A percentile compares a stretch with the other conserved stretches of the same genome.
These are phyloP conservation scores for Nephrotoma flavescens DNA, from an alignment of 2,888 invertebrate species.

Conservation along the genomic window DNA sequence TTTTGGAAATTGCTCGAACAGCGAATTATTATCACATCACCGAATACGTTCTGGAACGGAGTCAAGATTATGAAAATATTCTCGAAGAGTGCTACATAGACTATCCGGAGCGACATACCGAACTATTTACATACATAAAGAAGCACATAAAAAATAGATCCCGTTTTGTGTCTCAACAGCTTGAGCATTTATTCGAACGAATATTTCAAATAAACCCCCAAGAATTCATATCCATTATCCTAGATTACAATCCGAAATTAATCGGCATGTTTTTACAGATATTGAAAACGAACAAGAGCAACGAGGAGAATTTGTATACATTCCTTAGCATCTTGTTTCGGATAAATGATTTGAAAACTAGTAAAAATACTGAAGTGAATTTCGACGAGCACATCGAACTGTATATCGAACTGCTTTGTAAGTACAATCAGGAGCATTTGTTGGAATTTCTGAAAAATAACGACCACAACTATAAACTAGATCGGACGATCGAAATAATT, in stretches of 20 bases:
- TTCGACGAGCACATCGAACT: constrained; percentile 37
- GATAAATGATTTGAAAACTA: constrained; percentile 7
- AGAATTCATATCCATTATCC: constrained; percentile 45
- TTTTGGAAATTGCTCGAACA: constrained; percentile 44
- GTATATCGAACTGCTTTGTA: constrained; percentile 48
- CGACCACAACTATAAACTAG: constrained; percentile 42
- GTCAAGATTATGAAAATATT: constrained; percentile 37
- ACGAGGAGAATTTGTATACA: constrained; percentile 28
- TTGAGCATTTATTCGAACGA: constrained; percentile 33
- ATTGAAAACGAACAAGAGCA: constrained; percentile 23
- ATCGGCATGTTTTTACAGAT: constrained; percentile 32
- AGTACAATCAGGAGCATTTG: constrained; percentile 37
- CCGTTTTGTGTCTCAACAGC: constrained; percentile 33
- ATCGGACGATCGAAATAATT: constrained; percentile 48
- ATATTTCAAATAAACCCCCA: constrained; percentile 44
- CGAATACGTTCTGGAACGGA: constrained; percentile 49
- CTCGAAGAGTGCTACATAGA: constrained; percentile 48
- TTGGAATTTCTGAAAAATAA: constrained; percentile 36
- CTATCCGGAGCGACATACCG: constrained; percentile 43
- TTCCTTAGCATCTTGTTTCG: constrained; percentile 45
- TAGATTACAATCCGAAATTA: constrained; percentile 35
- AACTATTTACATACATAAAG: constrained; percentile 43
- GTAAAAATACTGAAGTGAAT: constrained; percentile 14
- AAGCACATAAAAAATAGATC: constrained; percentile 30
- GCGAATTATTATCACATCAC: constrained; percentile 57